phyloP scores from a whole-genome alignment of 2,113 vertebrate genomes.

The Arvicanthis niloticus region DNA sequence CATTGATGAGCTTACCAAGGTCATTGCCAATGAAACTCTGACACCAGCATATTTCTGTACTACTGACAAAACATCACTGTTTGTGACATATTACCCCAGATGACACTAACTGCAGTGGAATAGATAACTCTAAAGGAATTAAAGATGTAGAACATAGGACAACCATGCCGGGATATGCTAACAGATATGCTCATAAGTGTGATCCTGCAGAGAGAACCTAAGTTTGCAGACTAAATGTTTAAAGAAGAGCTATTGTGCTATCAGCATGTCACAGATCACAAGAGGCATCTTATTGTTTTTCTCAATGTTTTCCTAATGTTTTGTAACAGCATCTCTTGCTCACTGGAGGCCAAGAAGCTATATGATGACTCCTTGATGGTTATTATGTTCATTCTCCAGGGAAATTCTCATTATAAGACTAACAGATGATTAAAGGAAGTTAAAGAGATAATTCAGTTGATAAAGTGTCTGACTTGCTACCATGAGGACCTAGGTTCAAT shows the following conservation, averaged over 20 bases:
- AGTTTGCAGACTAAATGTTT: neutral
- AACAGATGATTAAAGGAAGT: neutral
- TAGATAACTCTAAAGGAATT: neutral
- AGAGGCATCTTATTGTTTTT: neutral
- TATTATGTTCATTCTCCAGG: neutral
- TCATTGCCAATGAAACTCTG: neutral
- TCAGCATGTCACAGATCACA: neutral
- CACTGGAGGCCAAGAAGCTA: no score
- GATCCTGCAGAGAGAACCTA: neutral
- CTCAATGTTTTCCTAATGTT: neutral
- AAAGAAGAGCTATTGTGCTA: neutral
- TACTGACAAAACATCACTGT: neutral
- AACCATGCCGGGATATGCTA: no score
- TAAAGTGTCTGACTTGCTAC: neutral
- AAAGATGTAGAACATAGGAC: neutral
- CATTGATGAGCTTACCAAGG: neutral
- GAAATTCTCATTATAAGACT: neutral
- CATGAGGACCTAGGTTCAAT: neutral
- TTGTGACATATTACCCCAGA: neutral
- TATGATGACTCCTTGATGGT: no score
- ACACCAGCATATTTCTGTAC: neutral
- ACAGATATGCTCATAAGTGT: neutral
- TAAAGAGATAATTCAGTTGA: no score
- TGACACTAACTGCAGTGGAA: neutral
- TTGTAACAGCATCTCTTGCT: neutral